These are phyloP conservation scores for Epirrhoe tristata DNA, from an alignment of 2,888 invertebrate species.

Conservation along the genomic window DNA sequence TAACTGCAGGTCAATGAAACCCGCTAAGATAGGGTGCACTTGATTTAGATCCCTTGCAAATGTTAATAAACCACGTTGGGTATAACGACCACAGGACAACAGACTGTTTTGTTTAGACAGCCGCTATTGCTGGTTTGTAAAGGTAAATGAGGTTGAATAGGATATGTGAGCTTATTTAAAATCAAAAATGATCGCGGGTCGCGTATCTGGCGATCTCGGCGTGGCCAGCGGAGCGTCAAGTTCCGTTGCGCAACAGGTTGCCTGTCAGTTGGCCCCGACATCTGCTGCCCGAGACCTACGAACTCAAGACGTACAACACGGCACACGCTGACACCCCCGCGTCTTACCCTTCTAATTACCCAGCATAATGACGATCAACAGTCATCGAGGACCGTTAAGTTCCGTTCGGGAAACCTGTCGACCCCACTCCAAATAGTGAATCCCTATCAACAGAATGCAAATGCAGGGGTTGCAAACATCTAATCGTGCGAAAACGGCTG, in stretches of 20 bases:
- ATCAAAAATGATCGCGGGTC: slow-evolving; percentile 68
- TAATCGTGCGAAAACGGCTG: slow-evolving; percentile 76
- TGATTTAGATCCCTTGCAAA: slow-evolving; percentile 51
- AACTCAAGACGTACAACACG: slow-evolving; percentile 58
- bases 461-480: slow-evolving; percentile 80
- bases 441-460: slow-evolving; percentile 62
- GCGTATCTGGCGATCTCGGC: slow-evolving; percentile 74
- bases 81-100: slow-evolving; percentile 33
- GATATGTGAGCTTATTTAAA: slow-evolving; percentile 63
- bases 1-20: slow-evolving; percentile 62
- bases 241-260: slow-evolving; percentile 84
- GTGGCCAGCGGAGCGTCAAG: slow-evolving; percentile 76
- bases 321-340: slow-evolving; percentile 65
- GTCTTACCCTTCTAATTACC: slow-evolving; percentile 79
- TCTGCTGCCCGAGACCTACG: slow-evolving; percentile 71
- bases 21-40: slow-evolving; percentile 55
- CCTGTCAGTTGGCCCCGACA: slow-evolving; percentile 76
- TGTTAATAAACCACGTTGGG: slow-evolving; percentile 45
- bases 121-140: slow-evolving; percentile 22
- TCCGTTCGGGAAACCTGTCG: slow-evolving; percentile 80
- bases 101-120: slow-evolving; percentile 29
- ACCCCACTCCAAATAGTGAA: slow-evolving; percentile 62
- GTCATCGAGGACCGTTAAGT: slow-evolving; percentile 79
- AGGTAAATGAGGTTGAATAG: slow-evolving; percentile 45
- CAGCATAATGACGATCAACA: slow-evolving; percentile 68